These are phyloP conservation scores for Delia radicum DNA, from an alignment of 1,140 invertebrate species.

Conservation along the genomic window DNA sequence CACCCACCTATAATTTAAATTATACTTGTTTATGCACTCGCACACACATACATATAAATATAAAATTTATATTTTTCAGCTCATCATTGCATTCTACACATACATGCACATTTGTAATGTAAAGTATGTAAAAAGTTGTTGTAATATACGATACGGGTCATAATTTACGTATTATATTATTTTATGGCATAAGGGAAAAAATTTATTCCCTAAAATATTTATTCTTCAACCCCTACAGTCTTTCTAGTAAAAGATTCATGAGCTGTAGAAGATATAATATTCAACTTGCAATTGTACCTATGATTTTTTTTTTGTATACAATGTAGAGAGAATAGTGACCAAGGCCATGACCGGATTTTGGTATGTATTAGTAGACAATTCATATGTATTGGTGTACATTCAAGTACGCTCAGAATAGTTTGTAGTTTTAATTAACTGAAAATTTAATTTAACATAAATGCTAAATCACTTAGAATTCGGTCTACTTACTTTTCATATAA, in stretches of 20 bases:
- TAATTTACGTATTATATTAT: neutral
- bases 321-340: constrained; percentile 4
- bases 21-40: neutral
- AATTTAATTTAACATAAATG: too few species aligned
- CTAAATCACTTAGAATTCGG: too few species aligned
- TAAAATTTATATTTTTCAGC: constrained; percentile 14
- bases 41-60: neutral
- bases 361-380: neutral
- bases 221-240: neutral
- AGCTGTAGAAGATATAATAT: too few species aligned
- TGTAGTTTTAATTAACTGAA: too few species aligned
- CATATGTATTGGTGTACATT: too few species aligned
- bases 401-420: too few species aligned
- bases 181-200: neutral
- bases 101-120: too few species aligned
- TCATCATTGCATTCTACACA: neutral
- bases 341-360: constrained; percentile 19
- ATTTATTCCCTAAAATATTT: neutral
- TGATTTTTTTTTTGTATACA: neutral
- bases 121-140: neutral
- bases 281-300: too few species aligned
- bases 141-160: neutral
- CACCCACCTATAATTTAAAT: neutral
- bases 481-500: too few species aligned
- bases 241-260: neutral